Evolutionary conservation across 2,797 vertebrate species (phyloP), one percentile per base, ranked within the genome.

Genomic region (Melanogrammus aeglefinus): DNA sequence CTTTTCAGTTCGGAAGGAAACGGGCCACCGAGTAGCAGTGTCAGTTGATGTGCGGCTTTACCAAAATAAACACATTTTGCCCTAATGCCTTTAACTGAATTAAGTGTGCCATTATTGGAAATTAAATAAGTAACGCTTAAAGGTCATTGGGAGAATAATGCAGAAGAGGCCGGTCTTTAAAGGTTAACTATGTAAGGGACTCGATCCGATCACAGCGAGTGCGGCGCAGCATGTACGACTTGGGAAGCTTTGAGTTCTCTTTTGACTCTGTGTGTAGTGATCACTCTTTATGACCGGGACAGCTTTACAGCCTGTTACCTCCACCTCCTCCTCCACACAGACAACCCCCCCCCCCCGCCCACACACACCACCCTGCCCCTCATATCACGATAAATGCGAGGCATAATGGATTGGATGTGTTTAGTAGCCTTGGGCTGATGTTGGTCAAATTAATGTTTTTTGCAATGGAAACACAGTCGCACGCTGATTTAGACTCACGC

Each of bases 151-250:
- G 90, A 91, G 93, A 93, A 94, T 92, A 91, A 93, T 91, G 93
- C 91, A 91, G 92, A 91, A 91, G 57, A 24, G 90, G 88, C 90
- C 85, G 90, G 90, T 88, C 90, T 87, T 86, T 86, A 94, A 94
- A 94, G 93, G 93, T 94, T 94, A 94, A 93, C 92, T 93, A 93
- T 93, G 93, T 92, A 93, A 93, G 86, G 84, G 90, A 92, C 92
- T 88, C 82, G 89, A 90, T 91, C 88, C 88, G 90, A 92, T 84
- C 90, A 91, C 91, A 91, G 91, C 90, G 84, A 91, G 89, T 63
- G 57, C 6, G 57, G 21, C 1, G 21, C 85, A 84, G 87, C 83
- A 87, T 82, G 85, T 89, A 86, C 86, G 87, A 85, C 88, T 90
- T 57, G 77, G 85, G 91, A 90, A 89, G 88, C 90, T 83, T 51